Conservation (phyloP, 2,113 vertebrate species). For the Cinclus mexicanus region DNA sequence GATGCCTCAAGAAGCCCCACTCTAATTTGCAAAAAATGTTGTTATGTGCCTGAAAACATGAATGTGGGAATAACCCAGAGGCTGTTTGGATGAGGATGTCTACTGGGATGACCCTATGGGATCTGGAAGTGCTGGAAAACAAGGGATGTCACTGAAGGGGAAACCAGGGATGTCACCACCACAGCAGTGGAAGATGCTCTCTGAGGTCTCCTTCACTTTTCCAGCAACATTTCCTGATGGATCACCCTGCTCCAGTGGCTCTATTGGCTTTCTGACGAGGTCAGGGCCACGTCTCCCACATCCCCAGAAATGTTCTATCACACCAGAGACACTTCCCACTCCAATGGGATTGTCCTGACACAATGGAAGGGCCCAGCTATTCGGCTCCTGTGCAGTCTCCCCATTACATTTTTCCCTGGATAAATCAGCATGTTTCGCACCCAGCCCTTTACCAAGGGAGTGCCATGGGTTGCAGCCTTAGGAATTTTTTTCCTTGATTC, state of each 20-base stretch:
- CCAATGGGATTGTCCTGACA: not conserved
- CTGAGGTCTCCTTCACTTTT: fast-evolving
- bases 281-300: not conserved
- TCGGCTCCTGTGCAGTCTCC: fast-evolving
- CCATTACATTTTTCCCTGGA: not conserved
- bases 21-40: fast-evolving
- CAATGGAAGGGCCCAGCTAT: not conserved
- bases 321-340: not conserved
- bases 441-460: not conserved
- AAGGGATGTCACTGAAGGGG: not conserved
- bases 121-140: not conserved
- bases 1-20: not conserved
- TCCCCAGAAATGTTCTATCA: not conserved
- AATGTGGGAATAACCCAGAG: not conserved
- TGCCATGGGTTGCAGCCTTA: not conserved
- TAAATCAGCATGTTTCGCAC: not conserved
- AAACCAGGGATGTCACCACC: not conserved
- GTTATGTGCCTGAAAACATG: fast-evolving
- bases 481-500: fast-evolving
- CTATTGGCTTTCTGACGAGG: not conserved
- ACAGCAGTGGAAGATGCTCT: fast-evolving
- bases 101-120: fast-evolving
- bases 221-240: not conserved
- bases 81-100: fast-evolving
- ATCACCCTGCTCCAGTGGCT: not conserved